Base-by-base conservation (phyloP, 2,888 invertebrate species). In the Drosophila emarginata region DNA sequence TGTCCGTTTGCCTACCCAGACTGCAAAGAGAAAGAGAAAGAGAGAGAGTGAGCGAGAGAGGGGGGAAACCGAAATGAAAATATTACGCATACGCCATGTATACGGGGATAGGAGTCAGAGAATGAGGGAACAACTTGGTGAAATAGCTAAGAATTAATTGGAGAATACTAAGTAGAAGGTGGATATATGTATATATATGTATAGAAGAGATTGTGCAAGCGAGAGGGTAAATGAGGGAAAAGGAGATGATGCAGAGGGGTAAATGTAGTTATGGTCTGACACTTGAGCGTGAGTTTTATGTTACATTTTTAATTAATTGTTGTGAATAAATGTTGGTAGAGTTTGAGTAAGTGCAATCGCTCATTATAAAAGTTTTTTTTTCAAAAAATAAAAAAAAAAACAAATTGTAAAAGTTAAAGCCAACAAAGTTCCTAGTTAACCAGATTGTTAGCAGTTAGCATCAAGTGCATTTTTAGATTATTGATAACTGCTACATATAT, bases 61-160 rank as follows among this genome's bases (percentile, higher is more conserved):
- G 5, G 21, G 32, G 9, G 26, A 37, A 15, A 23, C 23, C 50
- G 11, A 15, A 18, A 53, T 39, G 53, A 63, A 73, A 73, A 80
- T 68, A 80, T 83, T 67, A 87, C 84, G 87, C 73, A 87, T 81
- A 81, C 87, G 87, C 76, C 73, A 37, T 73, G 65, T 59, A 73
- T 50, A 56, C 45, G 18, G 32, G 32, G 1, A 45, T 45, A 21
- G 45, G n/a, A 28, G 52, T 64, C 63, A 40, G 21, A 12, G 59
- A 23, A 72, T 45, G 53, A 58, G 72, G 57, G 50, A 51, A 57
- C 56, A 64, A 71, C 60, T 52, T 52, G 71, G 70, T 67, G 58
- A 70, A 74, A 76, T 76, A 61, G 65, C 68, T 50, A 66, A 61
- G 75, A 75, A 83, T 68, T 83, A 75, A 80, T 83, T 80, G 72